Conservation (phyloP, 2,888 invertebrate species). For the Beris chalybata region DNA sequence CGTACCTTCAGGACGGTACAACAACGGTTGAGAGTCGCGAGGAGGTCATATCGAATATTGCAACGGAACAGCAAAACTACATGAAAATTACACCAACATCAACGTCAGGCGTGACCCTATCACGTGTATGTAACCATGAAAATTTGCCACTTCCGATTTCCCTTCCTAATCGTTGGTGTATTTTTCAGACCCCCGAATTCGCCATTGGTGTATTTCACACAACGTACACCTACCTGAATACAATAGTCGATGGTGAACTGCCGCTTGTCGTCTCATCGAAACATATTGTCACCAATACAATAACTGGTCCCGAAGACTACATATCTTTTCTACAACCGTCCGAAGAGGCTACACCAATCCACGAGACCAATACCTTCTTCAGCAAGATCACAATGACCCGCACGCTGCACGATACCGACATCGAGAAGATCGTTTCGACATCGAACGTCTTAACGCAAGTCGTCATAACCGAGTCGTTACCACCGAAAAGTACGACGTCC, state of each 20-base stretch:
- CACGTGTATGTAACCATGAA: slow-evolving; percentile 52
- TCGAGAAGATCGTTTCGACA: slow-evolving; percentile 62
- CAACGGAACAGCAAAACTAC: slow-evolving; percentile 62
- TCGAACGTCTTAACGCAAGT: slow-evolving; percentile 71
- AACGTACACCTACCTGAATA: slow-evolving; percentile 73
- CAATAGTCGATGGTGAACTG: slow-evolving; percentile 65
- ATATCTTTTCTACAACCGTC: slow-evolving; percentile 64
- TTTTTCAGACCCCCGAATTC: slow-evolving; percentile 58
- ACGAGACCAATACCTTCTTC: slow-evolving; percentile 71
- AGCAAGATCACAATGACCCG: slow-evolving; percentile 68
- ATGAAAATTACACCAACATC: slow-evolving; percentile 56
- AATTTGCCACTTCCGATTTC: neutral
- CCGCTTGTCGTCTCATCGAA: slow-evolving; percentile 68
- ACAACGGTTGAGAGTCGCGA: slow-evolving; percentile 68
- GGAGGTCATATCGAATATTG: slow-evolving; percentile 67
- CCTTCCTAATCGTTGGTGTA: neutral
- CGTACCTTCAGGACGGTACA: slow-evolving; percentile 70
- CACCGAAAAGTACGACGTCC: slow-evolving; percentile 42
- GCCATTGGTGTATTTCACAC: slow-evolving; percentile 70
- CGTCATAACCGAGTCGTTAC: slow-evolving; percentile 69
- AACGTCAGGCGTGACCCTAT: slow-evolving; percentile 56
- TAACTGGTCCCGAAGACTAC: slow-evolving; percentile 69
- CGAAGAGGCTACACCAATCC: slow-evolving; percentile 58
- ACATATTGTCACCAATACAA: slow-evolving; percentile 69
- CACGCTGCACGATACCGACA: slow-evolving; percentile 60